These are phyloP conservation scores for Idaea straminata DNA, from an alignment of 2,888 invertebrate species.

Conservation along the genomic window DNA sequence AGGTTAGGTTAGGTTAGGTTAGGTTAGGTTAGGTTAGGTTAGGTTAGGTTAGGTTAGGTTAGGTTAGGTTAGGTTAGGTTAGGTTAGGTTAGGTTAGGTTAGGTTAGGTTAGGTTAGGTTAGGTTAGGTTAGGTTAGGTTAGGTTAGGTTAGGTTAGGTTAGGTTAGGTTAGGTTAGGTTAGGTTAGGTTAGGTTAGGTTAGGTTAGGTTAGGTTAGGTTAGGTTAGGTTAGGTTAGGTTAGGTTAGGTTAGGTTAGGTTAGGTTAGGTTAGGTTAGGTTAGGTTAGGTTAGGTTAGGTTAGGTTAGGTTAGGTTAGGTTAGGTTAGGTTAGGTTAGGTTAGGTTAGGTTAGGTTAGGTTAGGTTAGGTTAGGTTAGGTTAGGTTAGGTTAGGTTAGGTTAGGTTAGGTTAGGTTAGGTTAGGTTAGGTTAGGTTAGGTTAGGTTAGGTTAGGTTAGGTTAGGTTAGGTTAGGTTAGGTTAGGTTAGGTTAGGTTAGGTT, in stretches of 20 bases:
- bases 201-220: conserved; percentile 1
- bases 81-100: conserved; percentile 1
- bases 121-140: conserved; percentile 1
- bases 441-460: conserved; percentile 1
- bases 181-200: conserved; percentile 1
- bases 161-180: conserved; percentile 1
- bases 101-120: conserved; percentile 1
- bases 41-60: conserved; percentile 1
- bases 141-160: conserved; percentile 1
- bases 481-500: conserved; percentile 1
- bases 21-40: conserved; percentile 1
- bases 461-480: conserved; percentile 1
- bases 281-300: conserved; percentile 1
- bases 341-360: conserved; percentile 1
- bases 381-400: conserved; percentile 1
- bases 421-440: conserved; percentile 1
- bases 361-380: conserved; percentile 1
- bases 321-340: conserved; percentile 1
- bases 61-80: conserved; percentile 1
- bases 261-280: conserved; percentile 1
- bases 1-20: conserved; percentile 1
- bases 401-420: conserved; percentile 1
- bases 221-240: conserved; percentile 1
- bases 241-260: conserved; percentile 1
- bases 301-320: conserved; percentile 1